Percentiles rank a stretch among this genome's conserved stretches.
Evolutionary conservation across 2,888 invertebrate genomes (phyloP).

Genomic region (Amblyjoppa fuscipennis): DNA sequence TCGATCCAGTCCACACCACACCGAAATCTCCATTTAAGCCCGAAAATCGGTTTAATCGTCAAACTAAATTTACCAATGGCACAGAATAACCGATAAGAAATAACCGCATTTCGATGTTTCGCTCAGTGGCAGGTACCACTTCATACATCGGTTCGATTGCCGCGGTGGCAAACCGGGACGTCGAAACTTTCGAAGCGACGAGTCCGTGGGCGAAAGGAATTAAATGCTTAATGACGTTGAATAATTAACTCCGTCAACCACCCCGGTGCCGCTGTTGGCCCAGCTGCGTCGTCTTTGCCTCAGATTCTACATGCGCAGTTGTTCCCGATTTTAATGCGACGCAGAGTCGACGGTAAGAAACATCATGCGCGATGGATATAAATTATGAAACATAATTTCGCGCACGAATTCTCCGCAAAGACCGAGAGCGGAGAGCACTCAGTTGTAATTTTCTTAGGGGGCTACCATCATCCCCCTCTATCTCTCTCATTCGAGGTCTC

Average conservation of each 20-base stretch:
- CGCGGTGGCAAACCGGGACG: neutral
- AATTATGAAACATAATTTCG: slow-evolving; percentile 30
- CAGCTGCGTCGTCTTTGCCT: slow-evolving; percentile 9
- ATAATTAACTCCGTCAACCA: slow-evolving; percentile 32
- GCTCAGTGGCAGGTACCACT: neutral
- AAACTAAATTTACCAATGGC: neutral
- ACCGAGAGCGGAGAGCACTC: slow-evolving; percentile 7
- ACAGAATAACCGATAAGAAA: slow-evolving; percentile 8
- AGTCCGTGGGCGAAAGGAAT: slow-evolving; percentile 12
- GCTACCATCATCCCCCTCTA: neutral
- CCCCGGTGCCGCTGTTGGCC: neutral
- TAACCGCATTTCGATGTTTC: slow-evolving; percentile 6
- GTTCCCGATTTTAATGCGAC: slow-evolving; percentile 18
- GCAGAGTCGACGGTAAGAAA: slow-evolving; percentile 11
- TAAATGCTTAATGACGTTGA: slow-evolving; percentile 40
- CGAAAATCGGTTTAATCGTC: neutral
- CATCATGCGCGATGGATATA: slow-evolving; percentile 18
- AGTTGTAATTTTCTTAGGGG: slow-evolving; percentile 28
- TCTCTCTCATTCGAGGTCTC: neutral
- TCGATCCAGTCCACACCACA: neutral
- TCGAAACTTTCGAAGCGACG: slow-evolving; percentile 10
- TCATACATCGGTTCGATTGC: neutral
- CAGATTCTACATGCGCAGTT: neutral
- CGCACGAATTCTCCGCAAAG: neutral
- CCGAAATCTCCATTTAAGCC: neutral